Conservation (phyloP, 1,140 invertebrate genomes). For the Diplogasteroides magnus region DNA sequence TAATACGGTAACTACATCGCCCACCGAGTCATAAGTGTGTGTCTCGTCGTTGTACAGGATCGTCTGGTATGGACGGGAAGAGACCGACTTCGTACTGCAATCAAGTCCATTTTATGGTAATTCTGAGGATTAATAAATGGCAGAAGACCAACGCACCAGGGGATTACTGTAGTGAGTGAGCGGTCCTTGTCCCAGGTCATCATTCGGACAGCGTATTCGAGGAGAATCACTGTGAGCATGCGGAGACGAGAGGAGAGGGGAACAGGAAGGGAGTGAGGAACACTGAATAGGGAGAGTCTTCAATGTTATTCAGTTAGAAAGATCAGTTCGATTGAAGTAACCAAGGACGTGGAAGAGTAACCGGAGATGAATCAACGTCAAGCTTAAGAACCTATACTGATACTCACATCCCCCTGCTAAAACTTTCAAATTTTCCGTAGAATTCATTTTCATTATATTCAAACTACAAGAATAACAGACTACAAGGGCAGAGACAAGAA, state of each 20-base stretch:
- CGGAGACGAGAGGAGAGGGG: not conserved
- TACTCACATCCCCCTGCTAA: too few species aligned
- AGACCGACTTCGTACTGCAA: constrained; percentile 14
- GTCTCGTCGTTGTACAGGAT: constrained; percentile 55
- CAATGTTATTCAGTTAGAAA: too few species aligned
- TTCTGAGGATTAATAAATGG: not conserved
- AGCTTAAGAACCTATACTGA: too few species aligned
- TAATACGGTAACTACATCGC: too few species aligned
- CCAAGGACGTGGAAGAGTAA: too few species aligned
- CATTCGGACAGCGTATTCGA: not conserved
- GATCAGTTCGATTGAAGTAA: too few species aligned
- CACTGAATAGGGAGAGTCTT: not conserved
- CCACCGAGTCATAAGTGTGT: constrained; percentile 51
- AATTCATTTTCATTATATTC: too few species aligned
- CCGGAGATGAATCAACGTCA: too few species aligned
- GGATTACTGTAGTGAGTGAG: not conserved
- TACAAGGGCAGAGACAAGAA: too few species aligned
- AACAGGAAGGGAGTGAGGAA: not conserved
- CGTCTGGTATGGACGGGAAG: constrained; percentile 39
- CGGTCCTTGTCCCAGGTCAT: not conserved
- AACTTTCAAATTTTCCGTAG: too few species aligned
- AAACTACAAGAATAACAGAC: too few species aligned
- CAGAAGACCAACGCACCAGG: not conserved
- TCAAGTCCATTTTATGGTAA: not conserved
- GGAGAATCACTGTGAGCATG: not conserved